A percentile compares a stretch with the other conserved stretches of the same genome.
These are phyloP conservation scores for Sarcoramphus papa DNA, from an alignment of 2,797 vertebrate species.

Conservation along the genomic window DNA sequence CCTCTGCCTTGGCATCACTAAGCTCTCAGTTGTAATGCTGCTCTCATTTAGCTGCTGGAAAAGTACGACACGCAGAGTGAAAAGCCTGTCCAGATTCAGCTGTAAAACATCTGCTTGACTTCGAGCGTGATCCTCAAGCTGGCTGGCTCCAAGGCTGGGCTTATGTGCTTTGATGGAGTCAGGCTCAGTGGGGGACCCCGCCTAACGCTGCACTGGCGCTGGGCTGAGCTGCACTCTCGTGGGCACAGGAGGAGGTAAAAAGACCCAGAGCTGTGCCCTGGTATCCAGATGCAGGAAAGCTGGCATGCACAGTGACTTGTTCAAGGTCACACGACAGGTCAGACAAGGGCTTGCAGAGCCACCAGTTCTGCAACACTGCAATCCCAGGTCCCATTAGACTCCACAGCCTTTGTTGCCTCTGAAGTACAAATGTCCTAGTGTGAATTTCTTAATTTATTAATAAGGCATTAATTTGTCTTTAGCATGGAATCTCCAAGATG, in stretches of 20 bases:
- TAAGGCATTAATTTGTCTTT: background rate
- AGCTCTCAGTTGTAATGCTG: background rate
- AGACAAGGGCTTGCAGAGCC: background rate
- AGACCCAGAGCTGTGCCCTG: background rate
- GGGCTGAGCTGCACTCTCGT: background rate
- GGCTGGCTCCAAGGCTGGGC: background rate
- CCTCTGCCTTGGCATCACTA: background rate
- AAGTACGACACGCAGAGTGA: background rate
- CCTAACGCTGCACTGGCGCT: background rate
- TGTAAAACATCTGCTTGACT: background rate
- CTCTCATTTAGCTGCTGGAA: background rate
- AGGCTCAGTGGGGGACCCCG: background rate
- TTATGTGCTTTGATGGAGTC: background rate
- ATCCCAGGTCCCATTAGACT: background rate
- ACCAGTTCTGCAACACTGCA: background rate
- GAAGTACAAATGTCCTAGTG: background rate
- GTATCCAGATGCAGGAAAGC: background rate
- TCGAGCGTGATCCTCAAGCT: accelerated
- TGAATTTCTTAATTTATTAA: slow-evolving; percentile 9
- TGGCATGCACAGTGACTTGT: background rate
- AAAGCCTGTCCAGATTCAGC: background rate
- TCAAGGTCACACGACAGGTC: background rate
- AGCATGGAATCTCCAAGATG: background rate
- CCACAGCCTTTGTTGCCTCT: background rate
- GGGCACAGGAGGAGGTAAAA: background rate